Evolutionary conservation across 2,888 invertebrate species (phyloP), one percentile per base, ranked within the genome.

Genomic region (Abrostola tripartita): DNA sequence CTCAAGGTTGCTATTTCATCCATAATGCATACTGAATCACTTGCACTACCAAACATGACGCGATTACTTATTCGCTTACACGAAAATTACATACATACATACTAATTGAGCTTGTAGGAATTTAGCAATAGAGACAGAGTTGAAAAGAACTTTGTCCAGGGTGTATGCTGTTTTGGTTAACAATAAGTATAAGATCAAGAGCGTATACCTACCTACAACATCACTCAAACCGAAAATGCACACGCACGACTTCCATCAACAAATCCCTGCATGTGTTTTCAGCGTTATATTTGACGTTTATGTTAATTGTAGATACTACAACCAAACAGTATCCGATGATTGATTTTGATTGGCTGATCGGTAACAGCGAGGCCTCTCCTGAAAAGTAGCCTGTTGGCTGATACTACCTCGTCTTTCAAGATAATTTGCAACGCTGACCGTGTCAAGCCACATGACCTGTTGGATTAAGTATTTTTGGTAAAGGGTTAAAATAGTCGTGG

Each of bases 321-420:
- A 90, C 91, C 83, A 94, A 95, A 94, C 93, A 94, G 88, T 92
- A 90, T 91, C 94, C 94, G 93, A 94, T 94, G 94, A 90, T 95
- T 92, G 94, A 95, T 94, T 95, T 94, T 93, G 94, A 95, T 93
- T 95, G 94, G 94, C 94, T 95, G 91, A 89, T 94, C 81, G 88
- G 87, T 93, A 92, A 90, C 92, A 90, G 87, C 89, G 93, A 92
- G 83, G 88, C 90, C 74, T 82, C 93, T 68, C 77, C 92, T 68
- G 83, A 90, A 82, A 90, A 92, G 84, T 93, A 93, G 88, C 86
- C 85, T 82, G 88, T 88, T 77, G 82, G 86, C 85, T 82, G 88
- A 88, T 77, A 82, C 86, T 83, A 85, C 88, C 67, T 82, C 90
- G 82, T 79, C 88, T 83, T 84, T 84, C 90, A 88, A 89, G 90